Base-by-base conservation (phyloP, 2,797 vertebrate species). In the Cygnus olor region DNA sequence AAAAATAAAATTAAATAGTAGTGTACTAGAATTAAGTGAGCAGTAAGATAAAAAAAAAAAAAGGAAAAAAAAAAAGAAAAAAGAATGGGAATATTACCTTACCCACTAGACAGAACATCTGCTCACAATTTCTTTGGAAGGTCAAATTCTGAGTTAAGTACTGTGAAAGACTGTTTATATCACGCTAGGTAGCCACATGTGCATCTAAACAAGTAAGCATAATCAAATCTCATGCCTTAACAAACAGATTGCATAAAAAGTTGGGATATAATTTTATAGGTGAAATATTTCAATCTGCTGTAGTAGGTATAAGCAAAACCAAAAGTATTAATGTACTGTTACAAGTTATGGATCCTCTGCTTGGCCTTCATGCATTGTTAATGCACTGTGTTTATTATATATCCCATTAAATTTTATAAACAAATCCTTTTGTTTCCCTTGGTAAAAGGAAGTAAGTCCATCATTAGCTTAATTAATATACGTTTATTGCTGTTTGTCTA, bases 141-240 rank as follows among this genome's bases (percentile, higher is more conserved):
- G 81, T 93, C 80, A 92, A 66, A 93, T 28, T 11, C n/a, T 72
- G 79, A 81, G 42, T 80, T 86, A 93, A 90, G 80, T 79, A 76
- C 58, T 88, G 57, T 84, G 81, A 91, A 93, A 65, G 74, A 82
- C 78, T 77, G 11, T 24, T 88, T 80, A 40, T 79, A 49, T 60
- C 80, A 73, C 57, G 58, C 30, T 88, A 49, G 28, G 14, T 81
- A 76, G 51, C 80, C 34, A 81, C 10, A 47, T 32, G 11, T 61
- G 45, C 32, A 68, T 86, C 53, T 93, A 72, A 90, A 85, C n/a
- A 86, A 95, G 51, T 36, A 74, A 30, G 53, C 88, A 68, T 44
- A 78, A 90, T 95, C 80, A 93, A 81, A 91, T 92, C 51, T 91
- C 56, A 82, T 68, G 64, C 45, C 76, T 91, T 81, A 80, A 84